Percentiles rank a stretch among this genome's conserved stretches.
Conservation (phyloP, 2,113 vertebrate genomes). For the Leucopternis melanops region DNA sequence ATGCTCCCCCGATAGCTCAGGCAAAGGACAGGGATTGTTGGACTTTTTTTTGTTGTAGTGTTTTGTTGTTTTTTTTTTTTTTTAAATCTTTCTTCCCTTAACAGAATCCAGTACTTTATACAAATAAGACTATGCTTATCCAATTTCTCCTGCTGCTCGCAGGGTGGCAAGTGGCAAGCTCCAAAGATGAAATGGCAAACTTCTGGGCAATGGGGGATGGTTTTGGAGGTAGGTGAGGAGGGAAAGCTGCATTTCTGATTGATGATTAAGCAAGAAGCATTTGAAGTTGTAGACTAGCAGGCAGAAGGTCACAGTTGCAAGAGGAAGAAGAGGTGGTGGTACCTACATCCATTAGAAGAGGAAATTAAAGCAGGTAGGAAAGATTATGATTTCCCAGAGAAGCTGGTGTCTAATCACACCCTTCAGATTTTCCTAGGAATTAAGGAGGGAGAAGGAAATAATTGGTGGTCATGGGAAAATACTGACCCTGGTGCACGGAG, state of each 20-base stretch:
- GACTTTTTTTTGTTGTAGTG: too few species aligned
- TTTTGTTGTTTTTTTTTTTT: neutral
- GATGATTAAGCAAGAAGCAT: neutral
- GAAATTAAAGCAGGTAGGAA: neutral
- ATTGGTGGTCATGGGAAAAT: neutral
- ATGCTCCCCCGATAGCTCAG: neutral
- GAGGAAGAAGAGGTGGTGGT: neutral
- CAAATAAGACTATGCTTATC: fast-evolving
- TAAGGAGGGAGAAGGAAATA: neutral
- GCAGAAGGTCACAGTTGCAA: neutral
- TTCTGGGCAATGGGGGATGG: neutral
- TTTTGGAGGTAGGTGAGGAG: neutral
- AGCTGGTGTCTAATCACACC: neutral
- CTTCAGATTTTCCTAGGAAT: neutral
- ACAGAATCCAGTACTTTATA: neutral
- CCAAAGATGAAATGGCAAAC: neutral
- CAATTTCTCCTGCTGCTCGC: neutral
- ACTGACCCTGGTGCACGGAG: neutral
- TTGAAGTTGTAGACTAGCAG: neutral
- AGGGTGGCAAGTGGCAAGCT: neutral
- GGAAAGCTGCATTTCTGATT: neutral
- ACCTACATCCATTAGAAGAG: neutral
- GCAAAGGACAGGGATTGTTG: too few species aligned
- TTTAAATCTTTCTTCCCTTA: neutral
- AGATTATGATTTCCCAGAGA: neutral